A percentile compares a stretch with the other conserved stretches of the same genome.
Conservation (phyloP, 1,140 invertebrate genomes). For the Neotoxoptera formosana region DNA sequence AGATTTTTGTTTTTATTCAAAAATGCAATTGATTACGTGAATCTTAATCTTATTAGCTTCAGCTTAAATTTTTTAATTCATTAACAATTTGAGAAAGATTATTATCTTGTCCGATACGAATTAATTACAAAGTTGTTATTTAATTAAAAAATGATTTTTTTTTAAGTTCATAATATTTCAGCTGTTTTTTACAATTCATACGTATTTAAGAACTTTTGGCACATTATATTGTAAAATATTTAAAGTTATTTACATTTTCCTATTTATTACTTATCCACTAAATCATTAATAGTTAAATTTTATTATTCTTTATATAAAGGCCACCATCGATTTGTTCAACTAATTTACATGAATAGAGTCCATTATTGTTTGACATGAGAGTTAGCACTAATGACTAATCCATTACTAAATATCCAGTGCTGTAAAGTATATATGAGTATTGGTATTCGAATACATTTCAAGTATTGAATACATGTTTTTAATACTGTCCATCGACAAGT, state of each 20-base stretch:
- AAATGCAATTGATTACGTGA: not conserved
- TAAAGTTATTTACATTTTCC: not conserved
- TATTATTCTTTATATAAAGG: not conserved
- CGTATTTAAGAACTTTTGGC: not conserved
- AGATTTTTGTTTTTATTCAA: not conserved
- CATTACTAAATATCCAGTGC: not conserved
- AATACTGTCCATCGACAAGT: no score
- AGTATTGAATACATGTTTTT: no score
- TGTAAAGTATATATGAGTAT: no score
- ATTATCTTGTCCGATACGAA: not conserved
- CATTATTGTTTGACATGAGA: not conserved
- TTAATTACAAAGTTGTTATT: not conserved
- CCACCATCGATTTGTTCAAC: not conserved
- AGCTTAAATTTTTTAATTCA: not conserved
- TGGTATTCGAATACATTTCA: no score
- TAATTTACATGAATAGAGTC: not conserved
- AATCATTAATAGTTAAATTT: not conserved
- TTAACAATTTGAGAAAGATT: not conserved
- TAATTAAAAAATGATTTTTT: not conserved
- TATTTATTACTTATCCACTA: not conserved
- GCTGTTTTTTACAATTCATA: not conserved
- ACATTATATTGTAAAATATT: not conserved
- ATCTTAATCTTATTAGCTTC: not conserved
- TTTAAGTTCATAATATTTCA: not conserved
- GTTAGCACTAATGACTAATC: not conserved